These are phyloP conservation scores for Lycia hirtaria DNA, from an alignment of 2,888 invertebrate genomes.

Conservation along the genomic window DNA sequence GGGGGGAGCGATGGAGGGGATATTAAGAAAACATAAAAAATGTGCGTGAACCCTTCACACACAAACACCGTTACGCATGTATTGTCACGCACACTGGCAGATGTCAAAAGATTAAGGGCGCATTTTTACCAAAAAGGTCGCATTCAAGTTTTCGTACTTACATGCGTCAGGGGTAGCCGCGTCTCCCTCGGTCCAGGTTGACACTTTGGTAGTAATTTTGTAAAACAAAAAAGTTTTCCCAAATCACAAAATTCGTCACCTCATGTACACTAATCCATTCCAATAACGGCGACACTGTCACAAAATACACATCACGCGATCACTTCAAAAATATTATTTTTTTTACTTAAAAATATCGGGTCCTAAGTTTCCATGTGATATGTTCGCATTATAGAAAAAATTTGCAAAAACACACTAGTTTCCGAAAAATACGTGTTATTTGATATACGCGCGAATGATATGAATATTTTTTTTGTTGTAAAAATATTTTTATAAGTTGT, in stretches of 20 bases:
- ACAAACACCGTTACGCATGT: conserved; percentile 58
- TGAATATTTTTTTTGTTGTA: conserved; percentile 72
- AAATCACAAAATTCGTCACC: conserved; percentile 72
- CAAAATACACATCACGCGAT: conserved; percentile 75
- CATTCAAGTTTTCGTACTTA: conserved; percentile 59
- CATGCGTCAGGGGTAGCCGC: conserved; percentile 84
- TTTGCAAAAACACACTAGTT: conserved; percentile 70
- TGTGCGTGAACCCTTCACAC: conserved; percentile 77
- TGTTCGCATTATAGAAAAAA: conserved; percentile 70
- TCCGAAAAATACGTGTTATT: conserved; percentile 64
- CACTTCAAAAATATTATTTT: conserved; percentile 77
- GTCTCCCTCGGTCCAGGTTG: conserved; percentile 84
- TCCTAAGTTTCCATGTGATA: conserved; percentile 83
- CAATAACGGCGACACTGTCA: conserved; percentile 76
- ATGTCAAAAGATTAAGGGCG: conserved; percentile 73
- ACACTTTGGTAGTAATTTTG: conserved; percentile 84
- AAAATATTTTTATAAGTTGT: conserved; percentile 70
- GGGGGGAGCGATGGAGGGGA: conserved; percentile 69
- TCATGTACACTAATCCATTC: conserved; percentile 72
- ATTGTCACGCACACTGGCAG: conserved; percentile 58
- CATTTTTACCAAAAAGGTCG: conserved; percentile 57
- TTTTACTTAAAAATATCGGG: conserved; percentile 71
- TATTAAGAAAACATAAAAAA: conserved; percentile 79
- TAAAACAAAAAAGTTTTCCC: conserved; percentile 72
- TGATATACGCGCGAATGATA: conserved; percentile 73